phyloP scores from a whole-genome alignment of 2,888 invertebrate genomes.

The Apamea epomidion region DNA sequence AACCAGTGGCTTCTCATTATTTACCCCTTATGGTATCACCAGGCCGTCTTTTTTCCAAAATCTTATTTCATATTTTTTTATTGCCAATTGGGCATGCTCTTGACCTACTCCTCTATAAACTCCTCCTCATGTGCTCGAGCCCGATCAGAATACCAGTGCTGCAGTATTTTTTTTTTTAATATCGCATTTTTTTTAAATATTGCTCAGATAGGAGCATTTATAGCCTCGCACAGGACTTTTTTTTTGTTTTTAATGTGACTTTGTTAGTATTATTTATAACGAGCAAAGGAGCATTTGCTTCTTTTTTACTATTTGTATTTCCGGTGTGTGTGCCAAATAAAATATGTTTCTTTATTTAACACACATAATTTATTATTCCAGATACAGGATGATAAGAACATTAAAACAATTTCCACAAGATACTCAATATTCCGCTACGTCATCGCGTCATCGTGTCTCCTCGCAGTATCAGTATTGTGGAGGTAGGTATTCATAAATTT shows the following conservation, averaged over 20 bases:
- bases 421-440: constrained; percentile 65
- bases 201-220: background rate
- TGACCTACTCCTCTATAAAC: background rate
- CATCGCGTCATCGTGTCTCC: constrained; percentile 66
- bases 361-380: constrained; percentile 21
- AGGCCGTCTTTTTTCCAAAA: background rate
- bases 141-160: too few relatives aligned
- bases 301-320: background rate
- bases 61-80: background rate
- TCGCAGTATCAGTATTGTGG: constrained; percentile 64
- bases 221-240: background rate
- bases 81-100: too few relatives aligned
- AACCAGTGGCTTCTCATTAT: background rate
- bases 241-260: background rate
- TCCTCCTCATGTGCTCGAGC: too few relatives aligned
- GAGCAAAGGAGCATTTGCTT: too few relatives aligned
- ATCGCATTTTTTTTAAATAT: too few relatives aligned
- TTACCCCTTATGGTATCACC: background rate
- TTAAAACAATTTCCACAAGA: constrained; percentile 64
- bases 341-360: too few relatives aligned
- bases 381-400: constrained; percentile 33
- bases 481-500: constrained; percentile 74
- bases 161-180: background rate
- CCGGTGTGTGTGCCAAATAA: too few relatives aligned
- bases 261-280: background rate